Conservation (phyloP, 2,888 invertebrate species). For the Torymus aiolomorphi region DNA sequence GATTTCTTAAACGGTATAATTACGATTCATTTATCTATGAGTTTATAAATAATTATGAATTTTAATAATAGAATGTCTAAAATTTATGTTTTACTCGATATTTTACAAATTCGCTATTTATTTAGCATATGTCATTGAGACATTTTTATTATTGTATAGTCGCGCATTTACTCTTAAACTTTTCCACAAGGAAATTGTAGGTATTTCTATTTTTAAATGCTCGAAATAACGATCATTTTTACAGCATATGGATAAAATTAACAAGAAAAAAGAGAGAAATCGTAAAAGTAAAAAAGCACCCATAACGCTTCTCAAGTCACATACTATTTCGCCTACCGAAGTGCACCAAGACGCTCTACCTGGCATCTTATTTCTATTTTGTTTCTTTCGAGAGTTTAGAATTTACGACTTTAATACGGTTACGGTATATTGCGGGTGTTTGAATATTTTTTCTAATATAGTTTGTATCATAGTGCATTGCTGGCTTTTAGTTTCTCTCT, state of each 20-base stretch:
- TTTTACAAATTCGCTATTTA: not conserved
- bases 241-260: not conserved
- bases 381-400: conserved; percentile 3
- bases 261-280: conserved; percentile 22
- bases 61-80: not conserved
- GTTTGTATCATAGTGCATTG: conserved; percentile 30
- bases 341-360: conserved; percentile 17
- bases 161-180: conserved; percentile 8
- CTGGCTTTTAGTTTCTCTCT: conserved; percentile 36
- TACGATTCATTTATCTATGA: too few relatives aligned
- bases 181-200: not conserved
- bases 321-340: not conserved
- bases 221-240: not conserved
- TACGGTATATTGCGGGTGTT: conserved; percentile 9
- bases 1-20: too few relatives aligned
- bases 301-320: not conserved
- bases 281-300: conserved; percentile 44
- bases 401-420: conserved; percentile 26
- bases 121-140: not conserved
- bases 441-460: conserved; percentile 11
- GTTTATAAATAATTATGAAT: too few relatives aligned
- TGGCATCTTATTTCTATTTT: not conserved
- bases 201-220: conserved; percentile 22
- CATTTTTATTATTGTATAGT: conserved; percentile 1
- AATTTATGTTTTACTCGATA: not conserved